Evolutionary conservation across 1,140 invertebrate genomes (phyloP).

Genomic region (Monomorium pharaonis): DNA sequence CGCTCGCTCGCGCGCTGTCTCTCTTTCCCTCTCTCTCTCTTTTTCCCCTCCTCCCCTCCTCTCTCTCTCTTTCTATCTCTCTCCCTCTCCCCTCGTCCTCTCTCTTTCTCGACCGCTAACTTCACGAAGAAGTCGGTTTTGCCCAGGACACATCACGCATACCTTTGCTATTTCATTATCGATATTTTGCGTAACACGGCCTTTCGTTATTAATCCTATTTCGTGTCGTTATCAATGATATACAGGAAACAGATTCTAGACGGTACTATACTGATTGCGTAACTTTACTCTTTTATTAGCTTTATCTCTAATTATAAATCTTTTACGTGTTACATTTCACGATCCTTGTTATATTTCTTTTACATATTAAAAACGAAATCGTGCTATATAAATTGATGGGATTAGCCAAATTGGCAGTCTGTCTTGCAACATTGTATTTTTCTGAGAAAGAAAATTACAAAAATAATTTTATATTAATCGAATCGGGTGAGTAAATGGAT

Average conservation of each 20-base stretch:
- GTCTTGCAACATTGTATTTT: not conserved
- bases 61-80: not conserved
- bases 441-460: not conserved
- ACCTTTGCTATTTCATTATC: not conserved
- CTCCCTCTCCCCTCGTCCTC: not conserved
- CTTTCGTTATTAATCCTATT: not conserved
- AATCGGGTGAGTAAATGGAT: not conserved
- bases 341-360: not conserved
- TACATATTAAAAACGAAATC: not conserved
- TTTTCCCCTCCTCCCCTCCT: not conserved
- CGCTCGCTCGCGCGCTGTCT: not conserved
- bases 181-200: not conserved
- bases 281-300: not conserved
- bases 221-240: not conserved
- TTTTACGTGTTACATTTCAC: not conserved
- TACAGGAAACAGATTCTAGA: not conserved
- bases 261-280: not conserved
- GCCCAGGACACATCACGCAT: not conserved
- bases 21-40: not conserved
- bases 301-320: not conserved
- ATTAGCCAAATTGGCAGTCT: not conserved
- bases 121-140: conserved; percentile 3
- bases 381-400: not conserved
- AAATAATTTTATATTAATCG: not conserved
- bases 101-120: not conserved